Base-by-base conservation (phyloP, 2,113 vertebrate species). In the Gadus macrocephalus region DNA sequence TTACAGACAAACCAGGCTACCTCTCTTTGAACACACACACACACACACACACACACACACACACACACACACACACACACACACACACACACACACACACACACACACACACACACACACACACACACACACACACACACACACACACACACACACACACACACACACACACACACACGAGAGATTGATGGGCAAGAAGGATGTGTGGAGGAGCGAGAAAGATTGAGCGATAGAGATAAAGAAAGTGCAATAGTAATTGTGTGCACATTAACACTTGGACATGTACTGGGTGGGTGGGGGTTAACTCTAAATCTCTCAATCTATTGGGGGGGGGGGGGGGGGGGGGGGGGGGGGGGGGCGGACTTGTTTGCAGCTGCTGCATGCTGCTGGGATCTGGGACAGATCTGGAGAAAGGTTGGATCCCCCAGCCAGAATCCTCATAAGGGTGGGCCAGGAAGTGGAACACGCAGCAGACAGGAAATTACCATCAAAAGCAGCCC, bases 381-480 rank as follows among this genome's bases (percentile, higher is more conserved):
- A 79, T 86, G 83, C 76, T 86, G 81, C 80, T 66, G 66, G 71
- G 79, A 88, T 86, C 76, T 81, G 76, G 59, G 75, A 69, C 86
- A 85, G 84, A 83, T 83, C 81, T 67, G 25, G 59, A 83, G 81
- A 81, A 85, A 83, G 71, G 78, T 58, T 61, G 69, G 74, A 81
- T 84, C 82, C 81, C 81, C 80, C 22, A 73, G 78, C 72, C 79
- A 71, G 80, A 85, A 79, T 77, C 78, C 85, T 83, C 84, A 79
- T 55, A 85, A 85, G 85, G 88, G 87, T 83, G 87, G 77, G 85
- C 76, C 78, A 69, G 78, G 73, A 85, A 76, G 73, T 62, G 73
- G 79, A 86, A 74, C 20, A 12, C 65, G 16, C 17, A 66, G 66
- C 76, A 20, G 60, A 84, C 86, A 89, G 85, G 84, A 89, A 89